These are phyloP conservation scores for Caenorhabditis sp. DNA, from an alignment of 2,888 invertebrate genomes.

Conservation along the genomic window DNA sequence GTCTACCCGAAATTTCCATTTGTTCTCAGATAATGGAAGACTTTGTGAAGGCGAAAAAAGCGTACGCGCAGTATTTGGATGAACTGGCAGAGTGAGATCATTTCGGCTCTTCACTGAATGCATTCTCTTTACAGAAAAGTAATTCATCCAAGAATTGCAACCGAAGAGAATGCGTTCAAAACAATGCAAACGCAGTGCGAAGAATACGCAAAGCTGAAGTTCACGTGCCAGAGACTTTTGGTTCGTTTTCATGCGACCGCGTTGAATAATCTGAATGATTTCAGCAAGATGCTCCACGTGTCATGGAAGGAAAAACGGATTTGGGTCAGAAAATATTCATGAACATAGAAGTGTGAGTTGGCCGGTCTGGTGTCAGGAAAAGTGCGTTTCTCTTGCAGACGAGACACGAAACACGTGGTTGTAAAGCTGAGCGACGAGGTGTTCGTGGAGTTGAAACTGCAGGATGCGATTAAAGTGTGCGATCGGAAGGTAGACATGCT, in stretches of 20 bases:
- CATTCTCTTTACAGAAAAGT: conserved; percentile 4
- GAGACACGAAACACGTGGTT: conserved; percentile 54
- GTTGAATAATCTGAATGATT: too few relatives aligned
- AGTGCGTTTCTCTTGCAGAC: conserved; percentile 47
- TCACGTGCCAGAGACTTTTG: conserved; percentile 37
- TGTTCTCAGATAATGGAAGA: conserved; percentile 17
- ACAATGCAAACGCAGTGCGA: conserved; percentile 42
- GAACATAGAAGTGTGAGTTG: conserved; percentile 64
- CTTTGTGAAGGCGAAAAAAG: neutral
- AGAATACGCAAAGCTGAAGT: conserved; percentile 40
- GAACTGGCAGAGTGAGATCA: conserved; percentile 13
- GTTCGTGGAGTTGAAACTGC: conserved; percentile 50
- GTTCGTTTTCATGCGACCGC: too few relatives aligned
- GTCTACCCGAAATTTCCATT: neutral
- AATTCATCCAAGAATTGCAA: conserved; percentile 11
- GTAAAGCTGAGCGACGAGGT: conserved; percentile 59
- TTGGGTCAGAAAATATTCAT: conserved; percentile 56
- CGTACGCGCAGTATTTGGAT: conserved; percentile 27
- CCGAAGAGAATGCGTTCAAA: conserved; percentile 18
- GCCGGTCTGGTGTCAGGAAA: too few relatives aligned
- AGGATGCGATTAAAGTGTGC: conserved; percentile 49
- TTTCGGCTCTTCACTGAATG: neutral
- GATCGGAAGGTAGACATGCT: conserved; percentile 51
- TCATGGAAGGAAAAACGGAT: conserved; percentile 47
- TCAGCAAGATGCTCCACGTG: conserved; percentile 16